Percentiles rank a stretch among this genome's conserved stretches.
phyloP scores from a whole-genome alignment of 2,797 vertebrate genomes.

The Enteromius treurensis region DNA sequence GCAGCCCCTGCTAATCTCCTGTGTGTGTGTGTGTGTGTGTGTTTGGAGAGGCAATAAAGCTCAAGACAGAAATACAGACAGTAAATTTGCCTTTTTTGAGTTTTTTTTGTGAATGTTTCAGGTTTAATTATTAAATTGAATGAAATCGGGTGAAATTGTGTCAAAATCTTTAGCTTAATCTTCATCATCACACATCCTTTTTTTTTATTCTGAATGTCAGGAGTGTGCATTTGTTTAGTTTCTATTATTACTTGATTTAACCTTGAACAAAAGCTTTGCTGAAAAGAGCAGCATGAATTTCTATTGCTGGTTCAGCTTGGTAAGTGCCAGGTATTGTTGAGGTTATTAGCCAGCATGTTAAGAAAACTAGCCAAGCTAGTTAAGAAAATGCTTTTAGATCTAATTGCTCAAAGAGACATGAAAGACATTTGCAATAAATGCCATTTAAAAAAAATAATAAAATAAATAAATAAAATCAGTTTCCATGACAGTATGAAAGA shows the following conservation, averaged over 20 bases:
- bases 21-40: conserved; percentile 22
- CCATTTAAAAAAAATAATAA: not conserved
- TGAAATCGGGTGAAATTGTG: not conserved
- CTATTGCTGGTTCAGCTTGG: not conserved
- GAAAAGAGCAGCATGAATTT: not conserved
- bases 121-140: not conserved
- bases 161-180: not conserved
- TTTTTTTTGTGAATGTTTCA: not conserved
- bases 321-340: not conserved
- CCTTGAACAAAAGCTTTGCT: not conserved
- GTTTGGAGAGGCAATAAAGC: conserved; percentile 32
- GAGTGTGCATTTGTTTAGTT: not conserved
- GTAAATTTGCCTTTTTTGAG: conserved; percentile 22
- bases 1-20: conserved; percentile 42
- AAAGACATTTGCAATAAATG: not conserved
- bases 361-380: too few species aligned
- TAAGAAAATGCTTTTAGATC: not conserved
- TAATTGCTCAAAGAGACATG: not conserved
- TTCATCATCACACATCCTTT: not conserved
- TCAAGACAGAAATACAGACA: conserved; percentile 27
- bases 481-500: not conserved
- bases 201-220: not conserved
- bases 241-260: not conserved
- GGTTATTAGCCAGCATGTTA: not conserved
- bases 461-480: not conserved